A percentile compares a stretch with the other conserved stretches of the same genome.
These are phyloP conservation scores for Psilopsiagon aurifrons DNA, from an alignment of 2,113 vertebrate species.

Conservation along the genomic window DNA sequence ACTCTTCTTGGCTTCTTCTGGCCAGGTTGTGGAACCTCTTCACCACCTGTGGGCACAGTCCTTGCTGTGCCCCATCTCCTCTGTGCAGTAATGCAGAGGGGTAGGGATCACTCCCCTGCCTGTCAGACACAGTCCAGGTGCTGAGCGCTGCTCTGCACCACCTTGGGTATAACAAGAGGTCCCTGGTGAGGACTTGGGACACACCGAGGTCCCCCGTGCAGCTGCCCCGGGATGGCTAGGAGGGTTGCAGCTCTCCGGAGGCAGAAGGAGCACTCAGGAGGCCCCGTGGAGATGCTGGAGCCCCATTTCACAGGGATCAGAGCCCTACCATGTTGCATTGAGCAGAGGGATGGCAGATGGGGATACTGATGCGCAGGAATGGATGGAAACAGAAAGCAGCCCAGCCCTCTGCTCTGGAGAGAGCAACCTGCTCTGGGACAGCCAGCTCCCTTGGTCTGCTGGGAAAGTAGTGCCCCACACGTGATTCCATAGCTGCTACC, in stretches of 20 bases:
- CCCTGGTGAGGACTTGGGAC: not conserved
- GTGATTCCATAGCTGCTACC: not conserved
- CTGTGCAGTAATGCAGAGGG: not conserved
- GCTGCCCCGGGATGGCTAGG: not conserved
- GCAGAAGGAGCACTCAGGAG: not conserved
- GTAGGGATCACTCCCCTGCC: not conserved
- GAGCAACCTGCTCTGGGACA: not conserved
- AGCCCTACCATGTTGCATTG: rapidly evolving
- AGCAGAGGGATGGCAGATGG: not conserved
- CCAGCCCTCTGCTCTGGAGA: not conserved
- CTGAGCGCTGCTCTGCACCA: rapidly evolving
- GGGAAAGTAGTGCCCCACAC: rapidly evolving
- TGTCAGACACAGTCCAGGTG: not conserved
- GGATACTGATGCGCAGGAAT: not conserved
- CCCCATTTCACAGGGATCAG: rapidly evolving
- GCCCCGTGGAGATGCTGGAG: not conserved
- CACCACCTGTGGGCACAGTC: rapidly evolving
- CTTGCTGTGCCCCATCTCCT: not conserved
- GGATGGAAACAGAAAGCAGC: not conserved
- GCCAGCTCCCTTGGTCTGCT: rapidly evolving
- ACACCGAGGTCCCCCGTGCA: rapidly evolving
- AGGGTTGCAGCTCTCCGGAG: not conserved
- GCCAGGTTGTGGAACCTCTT: not conserved
- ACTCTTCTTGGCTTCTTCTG: not conserved
- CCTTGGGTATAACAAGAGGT: not conserved